phyloP scores from a whole-genome alignment of 2,797 vertebrate genomes.

The Anomalospiza imberbis region DNA sequence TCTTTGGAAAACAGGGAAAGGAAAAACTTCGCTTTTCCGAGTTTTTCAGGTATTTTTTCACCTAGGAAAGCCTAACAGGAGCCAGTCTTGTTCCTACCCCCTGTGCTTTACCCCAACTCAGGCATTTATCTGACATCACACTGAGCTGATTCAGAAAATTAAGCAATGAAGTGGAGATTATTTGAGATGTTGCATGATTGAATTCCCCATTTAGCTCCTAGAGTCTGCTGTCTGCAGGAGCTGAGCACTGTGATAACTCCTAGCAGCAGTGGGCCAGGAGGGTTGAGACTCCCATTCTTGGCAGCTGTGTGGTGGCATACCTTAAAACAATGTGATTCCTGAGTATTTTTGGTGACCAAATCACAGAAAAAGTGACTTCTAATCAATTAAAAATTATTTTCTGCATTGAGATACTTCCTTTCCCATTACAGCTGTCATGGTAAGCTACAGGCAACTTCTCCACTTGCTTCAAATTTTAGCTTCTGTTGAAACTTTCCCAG shows the following conservation, averaged over 20 bases:
- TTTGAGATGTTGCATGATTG: not conserved
- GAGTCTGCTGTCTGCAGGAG: not conserved
- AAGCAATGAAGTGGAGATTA: not conserved
- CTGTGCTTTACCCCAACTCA: not conserved
- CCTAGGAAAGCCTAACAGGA: not conserved
- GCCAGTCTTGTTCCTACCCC: not conserved
- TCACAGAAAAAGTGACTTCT: not conserved
- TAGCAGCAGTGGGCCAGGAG: not conserved
- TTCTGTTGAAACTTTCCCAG: not conserved
- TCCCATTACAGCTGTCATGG: not conserved
- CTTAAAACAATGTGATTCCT: not conserved
- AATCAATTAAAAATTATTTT: not conserved
- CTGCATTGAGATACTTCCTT: not conserved
- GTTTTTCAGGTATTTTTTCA: slow-evolving; percentile 82
- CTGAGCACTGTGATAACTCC: not conserved
- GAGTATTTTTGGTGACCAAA: not conserved
- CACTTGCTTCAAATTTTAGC: not conserved
- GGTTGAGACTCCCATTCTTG: not conserved
- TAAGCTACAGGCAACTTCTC: not conserved
- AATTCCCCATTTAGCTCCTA: not conserved
- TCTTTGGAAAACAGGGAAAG: slow-evolving; percentile 89
- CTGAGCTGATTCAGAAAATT: not conserved
- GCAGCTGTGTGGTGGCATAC: not conserved
- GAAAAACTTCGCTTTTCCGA: slow-evolving; percentile 87
- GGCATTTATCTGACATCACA: not conserved